Evolutionary conservation across 2,113 vertebrate genomes (phyloP), one percentile per base, ranked within the genome.

Genomic region (Dicerorhinus sumatrensis): DNA sequence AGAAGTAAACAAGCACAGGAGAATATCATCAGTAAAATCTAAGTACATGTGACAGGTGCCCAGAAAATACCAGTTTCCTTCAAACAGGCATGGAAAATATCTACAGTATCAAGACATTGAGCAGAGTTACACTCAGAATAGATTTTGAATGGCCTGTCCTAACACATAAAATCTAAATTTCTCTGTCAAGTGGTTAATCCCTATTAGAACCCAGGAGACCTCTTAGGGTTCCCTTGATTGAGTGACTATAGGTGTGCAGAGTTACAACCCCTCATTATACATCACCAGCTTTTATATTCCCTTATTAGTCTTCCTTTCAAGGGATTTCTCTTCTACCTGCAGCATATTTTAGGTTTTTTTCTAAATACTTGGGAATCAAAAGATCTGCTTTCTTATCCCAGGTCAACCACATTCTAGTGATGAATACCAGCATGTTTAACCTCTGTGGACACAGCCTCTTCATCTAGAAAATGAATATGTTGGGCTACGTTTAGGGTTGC

Each of bases 81-180:
- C 77, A 76, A 62, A 76, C 25, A 73, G 39, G 29, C 25, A 84
- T 54, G 25, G 70, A 76, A 95, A 91, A 60, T 65, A 88, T 76
- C 85, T 82, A 86, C 0, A 85, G 5, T 89, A 46, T 21, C 18
- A 46, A 87, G 18, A 7, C 29, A 70, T 2, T 63, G 8, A 85
- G 3, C 31, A 85, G 14, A 84, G 2, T 75, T 42, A 85, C 1
- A 67, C 7, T 85, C 77, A 63, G 36, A 92, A 62, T 65, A 81
- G 31, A 91, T 89, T 96, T 91, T 16, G 48, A 88, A 65, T 54
- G 36, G 18, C 58, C 29, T 93, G 4, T 65, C 33, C 21, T 86
- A 87, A 51, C 33, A 89, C 13, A 60, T 58, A 75, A 90, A 92
- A 91, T 62, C 69, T 65, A 81, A 96, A 80, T 77, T 79, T 81